Evolutionary conservation across 2,113 vertebrate genomes (phyloP).

Genomic region (Pitta sordida): DNA sequence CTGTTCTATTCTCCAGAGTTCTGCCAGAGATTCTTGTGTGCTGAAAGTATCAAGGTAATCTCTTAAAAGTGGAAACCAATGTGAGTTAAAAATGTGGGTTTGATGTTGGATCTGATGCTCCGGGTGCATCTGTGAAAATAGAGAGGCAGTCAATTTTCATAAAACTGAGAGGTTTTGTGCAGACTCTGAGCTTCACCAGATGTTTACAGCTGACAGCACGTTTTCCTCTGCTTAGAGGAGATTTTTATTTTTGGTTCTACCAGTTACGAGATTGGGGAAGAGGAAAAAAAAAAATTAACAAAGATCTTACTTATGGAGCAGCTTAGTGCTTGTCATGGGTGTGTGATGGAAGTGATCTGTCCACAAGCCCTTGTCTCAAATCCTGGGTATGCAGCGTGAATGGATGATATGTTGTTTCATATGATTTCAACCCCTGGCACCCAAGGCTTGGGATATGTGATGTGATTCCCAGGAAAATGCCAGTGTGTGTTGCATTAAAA

Average conservation of each 20-base stretch:
- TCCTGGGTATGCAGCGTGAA: background rate
- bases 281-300: background rate
- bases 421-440: background rate
- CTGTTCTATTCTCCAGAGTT: background rate
- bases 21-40: background rate
- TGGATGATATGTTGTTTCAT: background rate
- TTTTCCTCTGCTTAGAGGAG: background rate
- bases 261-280: background rate
- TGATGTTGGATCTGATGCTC: background rate
- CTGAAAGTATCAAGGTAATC: background rate
- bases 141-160: background rate
- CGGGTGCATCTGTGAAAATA: background rate
- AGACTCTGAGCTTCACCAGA: slow-evolving; percentile 47
- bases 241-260: slow-evolving; percentile 14
- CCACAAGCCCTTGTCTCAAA: background rate
- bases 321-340: slow-evolving; percentile 17
- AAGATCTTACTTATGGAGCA: background rate
- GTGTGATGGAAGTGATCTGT: slow-evolving; percentile 47
- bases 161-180: slow-evolving; percentile 13
- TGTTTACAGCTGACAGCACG: slow-evolving; percentile 44
- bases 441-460: background rate
- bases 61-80: background rate
- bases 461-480: background rate
- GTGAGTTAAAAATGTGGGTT: slow-evolving; percentile 6
- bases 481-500: background rate